phyloP scores from a whole-genome alignment of 30 jellyfish, hydroid and myxozoan species.

The Morbakka virulenta region DNA sequence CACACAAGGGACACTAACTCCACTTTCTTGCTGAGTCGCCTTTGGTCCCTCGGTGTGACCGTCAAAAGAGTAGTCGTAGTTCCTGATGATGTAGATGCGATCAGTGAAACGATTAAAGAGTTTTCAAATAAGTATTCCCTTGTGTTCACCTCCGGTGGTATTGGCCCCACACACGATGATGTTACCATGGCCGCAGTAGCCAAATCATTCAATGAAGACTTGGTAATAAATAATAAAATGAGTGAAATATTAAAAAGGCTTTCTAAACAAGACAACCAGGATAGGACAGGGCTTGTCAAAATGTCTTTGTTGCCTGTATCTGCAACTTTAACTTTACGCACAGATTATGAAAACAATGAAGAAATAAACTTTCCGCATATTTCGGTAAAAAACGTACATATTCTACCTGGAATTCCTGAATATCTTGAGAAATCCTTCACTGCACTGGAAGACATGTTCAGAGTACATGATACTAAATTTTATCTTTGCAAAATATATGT shows the following conservation, averaged over 20 bases:
- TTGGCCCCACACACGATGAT: slow-evolving; percentile 99
- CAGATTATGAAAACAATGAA: slow-evolving; percentile 9
- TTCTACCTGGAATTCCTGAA: slow-evolving; percentile 93
- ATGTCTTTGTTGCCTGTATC: slow-evolving; percentile 79
- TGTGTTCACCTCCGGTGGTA: slow-evolving; percentile 88
- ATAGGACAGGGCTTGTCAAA: slow-evolving; percentile 34
- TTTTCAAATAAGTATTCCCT: slow-evolving; percentile 55
- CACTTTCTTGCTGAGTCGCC: slow-evolving; percentile 56
- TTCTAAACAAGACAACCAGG: neutral
- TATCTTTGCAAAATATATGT: slow-evolving; percentile 59
- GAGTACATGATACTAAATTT: slow-evolving; percentile 40
- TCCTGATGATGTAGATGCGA: slow-evolving; percentile 63
- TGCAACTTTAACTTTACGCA: slow-evolving; percentile 36
- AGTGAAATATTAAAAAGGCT: slow-evolving; percentile 15
- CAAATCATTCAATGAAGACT: slow-evolving; percentile 66
- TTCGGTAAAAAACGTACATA: slow-evolving; percentile 47
- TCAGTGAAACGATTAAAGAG: slow-evolving; percentile 42
- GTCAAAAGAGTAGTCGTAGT: slow-evolving; percentile 58
- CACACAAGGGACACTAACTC: slow-evolving; percentile 95
- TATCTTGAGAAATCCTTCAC: slow-evolving; percentile 60
- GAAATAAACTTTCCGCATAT: slow-evolving; percentile 56
- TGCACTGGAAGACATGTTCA: slow-evolving; percentile 35
- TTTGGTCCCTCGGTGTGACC: slow-evolving; percentile 85
- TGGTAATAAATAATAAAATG: slow-evolving; percentile 39
- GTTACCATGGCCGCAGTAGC: slow-evolving; percentile 80